phyloP scores from a whole-genome alignment of 1,140 invertebrate species.

The Laodelphax striatellus region DNA sequence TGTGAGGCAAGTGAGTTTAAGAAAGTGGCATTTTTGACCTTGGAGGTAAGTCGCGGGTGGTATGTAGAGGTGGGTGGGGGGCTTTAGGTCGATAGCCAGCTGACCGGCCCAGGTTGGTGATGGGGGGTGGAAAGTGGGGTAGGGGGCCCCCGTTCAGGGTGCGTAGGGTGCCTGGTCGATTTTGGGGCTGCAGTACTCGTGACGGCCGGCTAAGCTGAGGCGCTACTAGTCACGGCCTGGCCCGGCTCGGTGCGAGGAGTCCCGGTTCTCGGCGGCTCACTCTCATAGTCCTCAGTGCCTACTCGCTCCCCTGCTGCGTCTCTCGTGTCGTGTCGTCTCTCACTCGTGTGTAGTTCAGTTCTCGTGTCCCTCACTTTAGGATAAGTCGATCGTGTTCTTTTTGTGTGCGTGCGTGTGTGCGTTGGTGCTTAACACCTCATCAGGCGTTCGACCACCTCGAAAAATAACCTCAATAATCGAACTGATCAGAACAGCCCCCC shows the following conservation, averaged over 20 bases:
- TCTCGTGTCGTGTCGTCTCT: neutral
- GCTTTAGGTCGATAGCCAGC: neutral
- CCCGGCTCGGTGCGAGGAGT: neutral
- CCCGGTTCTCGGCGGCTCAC: neutral
- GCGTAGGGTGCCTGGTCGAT: neutral
- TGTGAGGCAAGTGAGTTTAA: too few relatives aligned
- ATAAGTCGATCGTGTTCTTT: too few relatives aligned
- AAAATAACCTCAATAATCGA: too few relatives aligned
- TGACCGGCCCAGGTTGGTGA: neutral
- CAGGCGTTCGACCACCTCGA: too few relatives aligned
- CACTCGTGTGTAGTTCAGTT: neutral
- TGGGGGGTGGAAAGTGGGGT: neutral
- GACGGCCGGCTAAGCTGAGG: neutral
- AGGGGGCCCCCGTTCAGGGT: neutral
- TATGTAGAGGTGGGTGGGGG: too few relatives aligned
- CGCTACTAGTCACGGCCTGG: neutral
- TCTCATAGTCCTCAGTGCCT: neutral
- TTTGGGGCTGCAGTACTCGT: slow-evolving; percentile 1
- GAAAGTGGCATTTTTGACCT: too few relatives aligned
- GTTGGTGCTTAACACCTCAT: neutral
- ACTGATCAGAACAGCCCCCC: too few relatives aligned
- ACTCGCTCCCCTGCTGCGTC: neutral
- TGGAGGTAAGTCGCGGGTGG: too few relatives aligned
- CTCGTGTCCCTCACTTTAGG: neutral
- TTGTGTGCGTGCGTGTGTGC: neutral